Conservation (phyloP, 2,113 vertebrate species). For the Bostrychus sinensis region DNA sequence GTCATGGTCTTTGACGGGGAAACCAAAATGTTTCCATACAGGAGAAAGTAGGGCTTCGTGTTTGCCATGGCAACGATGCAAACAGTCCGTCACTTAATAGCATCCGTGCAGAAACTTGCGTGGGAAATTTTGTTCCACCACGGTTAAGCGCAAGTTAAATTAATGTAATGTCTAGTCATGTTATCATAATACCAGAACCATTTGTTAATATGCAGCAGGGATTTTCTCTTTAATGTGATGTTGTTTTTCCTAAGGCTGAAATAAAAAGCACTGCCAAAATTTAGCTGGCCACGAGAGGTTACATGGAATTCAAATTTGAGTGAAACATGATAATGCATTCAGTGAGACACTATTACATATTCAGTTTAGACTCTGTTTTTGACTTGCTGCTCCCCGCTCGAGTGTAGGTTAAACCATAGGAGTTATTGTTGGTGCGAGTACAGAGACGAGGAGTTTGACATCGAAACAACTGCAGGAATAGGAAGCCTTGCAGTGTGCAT, state of each 20-base stretch:
- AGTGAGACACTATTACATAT: conserved; percentile 31
- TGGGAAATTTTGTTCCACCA: too few species aligned
- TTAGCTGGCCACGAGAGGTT: conserved; percentile 32
- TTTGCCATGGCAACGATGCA: too few species aligned
- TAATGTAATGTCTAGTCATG: background rate
- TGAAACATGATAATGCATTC: conserved; percentile 23
- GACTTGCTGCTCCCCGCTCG: background rate
- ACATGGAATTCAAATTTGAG: conserved; percentile 23
- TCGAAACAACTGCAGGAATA: background rate
- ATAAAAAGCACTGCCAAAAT: conserved; percentile 13
- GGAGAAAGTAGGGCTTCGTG: too few species aligned
- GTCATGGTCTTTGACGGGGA: too few species aligned
- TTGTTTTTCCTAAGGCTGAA: conserved; percentile 15
- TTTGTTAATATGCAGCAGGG: background rate
- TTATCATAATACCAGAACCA: too few species aligned
- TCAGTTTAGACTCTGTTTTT: background rate
- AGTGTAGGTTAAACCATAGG: background rate
- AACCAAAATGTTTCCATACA: too few species aligned
- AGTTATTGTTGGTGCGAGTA: background rate
- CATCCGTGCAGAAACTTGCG: too few species aligned
- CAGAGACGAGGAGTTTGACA: background rate
- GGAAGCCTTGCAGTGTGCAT: too few species aligned
- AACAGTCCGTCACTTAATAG: too few species aligned
- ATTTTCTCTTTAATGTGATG: conserved; percentile 16
- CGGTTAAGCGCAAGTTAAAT: too few species aligned